Percentiles rank a stretch among this genome's conserved stretches.
phyloP scores from a whole-genome alignment of 1,140 invertebrate species.

The Luehdorfia chinensis region DNA sequence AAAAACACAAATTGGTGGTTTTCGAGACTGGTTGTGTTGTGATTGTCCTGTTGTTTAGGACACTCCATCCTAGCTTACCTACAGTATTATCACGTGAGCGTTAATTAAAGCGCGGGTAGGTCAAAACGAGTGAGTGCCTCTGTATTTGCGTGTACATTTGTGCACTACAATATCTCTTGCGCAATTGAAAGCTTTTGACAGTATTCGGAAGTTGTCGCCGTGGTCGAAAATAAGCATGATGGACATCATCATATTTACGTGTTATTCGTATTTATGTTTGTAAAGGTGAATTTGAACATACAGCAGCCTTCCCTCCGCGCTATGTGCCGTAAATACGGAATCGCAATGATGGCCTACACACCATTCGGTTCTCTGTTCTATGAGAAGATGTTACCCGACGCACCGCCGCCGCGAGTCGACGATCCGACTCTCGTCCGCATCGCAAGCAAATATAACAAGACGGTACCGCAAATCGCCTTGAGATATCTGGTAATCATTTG shows the following conservation, averaged over 20 bases:
- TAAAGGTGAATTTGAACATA: conserved; percentile 80
- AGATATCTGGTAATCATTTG: conserved; percentile 78
- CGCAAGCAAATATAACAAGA: conserved; percentile 83
- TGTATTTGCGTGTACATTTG: too few relatives aligned
- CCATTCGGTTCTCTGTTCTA: conserved; percentile 83
- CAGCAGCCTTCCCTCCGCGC: conserved; percentile 83
- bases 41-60: not conserved
- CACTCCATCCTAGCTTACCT: too few relatives aligned
- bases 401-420: conserved; percentile 78
- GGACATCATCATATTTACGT: too few relatives aligned
- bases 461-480: conserved; percentile 82
- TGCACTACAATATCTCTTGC: too few relatives aligned
- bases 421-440: conserved; percentile 81
- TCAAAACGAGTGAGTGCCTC: too few relatives aligned
- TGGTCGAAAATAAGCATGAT: too few relatives aligned
- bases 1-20: too few relatives aligned
- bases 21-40: too few relatives aligned
- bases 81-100: too few relatives aligned
- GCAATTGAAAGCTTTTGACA: too few relatives aligned
- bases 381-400: conserved; percentile 76
- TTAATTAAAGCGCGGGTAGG: too few relatives aligned
- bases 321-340: conserved; percentile 82
- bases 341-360: conserved; percentile 87
- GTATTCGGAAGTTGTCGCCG: too few relatives aligned
- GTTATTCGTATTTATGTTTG: conserved; percentile 4